Evolutionary conservation across 2,113 vertebrate species (phyloP), one percentile per base, ranked within the genome.

Genomic region (Oenanthe melanoleuca): DNA sequence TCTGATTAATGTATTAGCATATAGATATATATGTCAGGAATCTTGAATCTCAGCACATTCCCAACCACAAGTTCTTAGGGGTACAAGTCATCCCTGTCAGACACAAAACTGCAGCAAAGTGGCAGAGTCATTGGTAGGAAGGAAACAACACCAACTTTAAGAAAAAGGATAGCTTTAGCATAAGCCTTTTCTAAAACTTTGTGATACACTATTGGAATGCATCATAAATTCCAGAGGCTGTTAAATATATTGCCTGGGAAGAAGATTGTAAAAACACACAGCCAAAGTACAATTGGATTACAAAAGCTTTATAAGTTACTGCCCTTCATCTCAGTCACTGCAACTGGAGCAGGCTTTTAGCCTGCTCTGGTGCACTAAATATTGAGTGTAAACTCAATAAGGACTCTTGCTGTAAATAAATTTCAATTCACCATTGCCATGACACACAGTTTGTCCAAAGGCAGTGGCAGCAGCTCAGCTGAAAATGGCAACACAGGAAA

Each of bases 1-100:
- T 87, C 63, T 75, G 73, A 87, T 89, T 65, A 66, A 88, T 93
- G 66, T 25, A 93, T 93, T 95, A 72, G 74, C 75, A 83, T 74
- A 80, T 50, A 28, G 16, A 26, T 25, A 52, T 79, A 49, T 53
- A 37, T 14, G 33, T 72, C 49, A 73, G 37, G 70, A 85, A 72
- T 75, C 40, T 61, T 87, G 74, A 73, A 53, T 23, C 67, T 57
- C 67, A 61, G 5, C 45, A 63, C 40, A 64, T 77, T 81, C 61
- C 57, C 33, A 75, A 3, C 9, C 49, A 26, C 34, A 31, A 28
- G n/a, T 59, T 77, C 63, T 50, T 38, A 23, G 42, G 28, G 19
- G 24, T 57, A 34, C 14, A 87, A 72, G 49, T 55, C 87, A 73
- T 31, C 50, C 50, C 22, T 66, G 25, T 19, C 74, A 64, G 38